Evolutionary conservation across 2,888 invertebrate genomes (phyloP).

Genomic region (Falcaria lacertinaria): DNA sequence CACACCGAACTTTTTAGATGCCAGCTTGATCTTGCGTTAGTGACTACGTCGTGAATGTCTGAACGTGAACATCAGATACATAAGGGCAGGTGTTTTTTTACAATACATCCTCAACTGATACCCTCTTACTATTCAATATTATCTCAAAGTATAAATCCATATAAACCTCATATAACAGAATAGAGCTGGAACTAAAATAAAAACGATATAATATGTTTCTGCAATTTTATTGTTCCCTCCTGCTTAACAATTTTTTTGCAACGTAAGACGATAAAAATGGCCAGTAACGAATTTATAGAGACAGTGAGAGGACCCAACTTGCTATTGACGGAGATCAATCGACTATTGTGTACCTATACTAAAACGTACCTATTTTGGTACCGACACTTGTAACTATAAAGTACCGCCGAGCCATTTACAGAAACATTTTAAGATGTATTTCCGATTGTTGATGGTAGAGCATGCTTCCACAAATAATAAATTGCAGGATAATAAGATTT

Average conservation of each 20-base stretch:
- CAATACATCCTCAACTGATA: no score
- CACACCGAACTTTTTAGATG: no score
- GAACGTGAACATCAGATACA: no score
- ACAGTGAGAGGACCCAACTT: constrained; percentile 18
- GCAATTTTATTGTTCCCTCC: neutral
- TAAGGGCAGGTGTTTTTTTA: no score
- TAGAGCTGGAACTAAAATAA: neutral
- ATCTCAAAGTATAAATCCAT: no score
- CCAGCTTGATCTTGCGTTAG: no score
- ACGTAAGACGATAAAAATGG: neutral
- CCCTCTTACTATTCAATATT: no score
- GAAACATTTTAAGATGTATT: neutral
- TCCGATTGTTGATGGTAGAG: neutral
- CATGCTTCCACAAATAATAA: no score
- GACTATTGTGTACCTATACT: constrained; percentile 31
- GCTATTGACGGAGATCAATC: constrained; percentile 39
- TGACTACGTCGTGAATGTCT: no score
- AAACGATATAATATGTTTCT: neutral
- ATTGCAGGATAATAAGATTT: no score
- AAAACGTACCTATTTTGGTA: neutral
- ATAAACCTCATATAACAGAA: no score
- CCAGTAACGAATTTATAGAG: constrained; percentile 6
- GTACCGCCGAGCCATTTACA: neutral
- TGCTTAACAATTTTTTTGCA: constrained; percentile 8
- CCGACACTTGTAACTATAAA: neutral